phyloP scores from a whole-genome alignment of 2,888 invertebrate species.

The Dastarcus helophoroides region DNA sequence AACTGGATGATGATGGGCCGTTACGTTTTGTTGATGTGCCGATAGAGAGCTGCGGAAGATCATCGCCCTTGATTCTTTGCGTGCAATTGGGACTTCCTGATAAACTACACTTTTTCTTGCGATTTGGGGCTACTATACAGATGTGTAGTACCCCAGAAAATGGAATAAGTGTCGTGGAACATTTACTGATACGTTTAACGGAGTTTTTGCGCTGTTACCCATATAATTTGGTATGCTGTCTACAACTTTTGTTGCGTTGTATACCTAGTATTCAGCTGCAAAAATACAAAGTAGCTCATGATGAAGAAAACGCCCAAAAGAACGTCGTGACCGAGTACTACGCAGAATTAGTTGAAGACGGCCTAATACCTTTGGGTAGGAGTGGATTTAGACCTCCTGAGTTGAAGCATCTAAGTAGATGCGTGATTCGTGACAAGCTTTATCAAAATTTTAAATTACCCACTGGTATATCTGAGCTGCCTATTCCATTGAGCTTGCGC shows the following conservation, averaged over 20 bases:
- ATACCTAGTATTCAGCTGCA: conserved; percentile 48
- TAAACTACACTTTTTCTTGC: conserved; percentile 58
- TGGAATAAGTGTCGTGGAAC: conserved; percentile 49
- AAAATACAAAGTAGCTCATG: conserved; percentile 26
- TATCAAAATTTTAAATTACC: conserved; percentile 63
- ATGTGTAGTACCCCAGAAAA: conserved; percentile 48
- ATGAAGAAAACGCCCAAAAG: conserved; percentile 13
- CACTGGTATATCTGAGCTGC: conserved; percentile 56
- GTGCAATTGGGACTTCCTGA: conserved; percentile 53
- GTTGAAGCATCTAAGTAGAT: conserved; percentile 65
- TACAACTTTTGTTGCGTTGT: conserved; percentile 55
- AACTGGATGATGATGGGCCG: conserved; percentile 27
- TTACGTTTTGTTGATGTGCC: conserved; percentile 65
- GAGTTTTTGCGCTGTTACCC: conserved; percentile 48
- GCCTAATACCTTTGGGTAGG: conserved; percentile 47
- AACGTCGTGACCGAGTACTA: conserved; percentile 28
- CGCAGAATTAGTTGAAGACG: conserved; percentile 44
- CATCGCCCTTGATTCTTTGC: conserved; percentile 46
- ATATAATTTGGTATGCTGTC: conserved; percentile 56
- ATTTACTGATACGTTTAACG: conserved; percentile 35
- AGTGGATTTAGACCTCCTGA: conserved; percentile 55
- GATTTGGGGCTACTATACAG: conserved; percentile 55
- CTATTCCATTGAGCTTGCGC: conserved; percentile 53
- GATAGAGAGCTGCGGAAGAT: conserved; percentile 67
- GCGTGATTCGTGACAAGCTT: conserved; percentile 52